Percentiles rank a stretch among this genome's conserved stretches.
Conservation (phyloP, 2,888 invertebrate species). For the Congeria kusceri region DNA sequence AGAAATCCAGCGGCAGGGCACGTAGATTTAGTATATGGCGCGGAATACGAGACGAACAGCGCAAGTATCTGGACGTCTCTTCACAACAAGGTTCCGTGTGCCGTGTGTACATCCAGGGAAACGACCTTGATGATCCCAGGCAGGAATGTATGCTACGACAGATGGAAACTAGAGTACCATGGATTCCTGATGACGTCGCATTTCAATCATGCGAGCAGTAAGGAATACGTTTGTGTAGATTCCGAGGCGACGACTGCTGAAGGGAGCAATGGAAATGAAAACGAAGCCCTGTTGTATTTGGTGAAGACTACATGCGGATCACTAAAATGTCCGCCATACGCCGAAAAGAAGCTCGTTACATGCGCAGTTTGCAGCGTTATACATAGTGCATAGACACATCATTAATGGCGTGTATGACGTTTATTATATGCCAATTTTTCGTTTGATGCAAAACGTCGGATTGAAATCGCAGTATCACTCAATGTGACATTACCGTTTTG, state of each 20-base stretch:
- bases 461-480: too few species aligned
- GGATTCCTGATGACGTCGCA: not conserved
- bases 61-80: not conserved
- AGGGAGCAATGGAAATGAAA: not conserved
- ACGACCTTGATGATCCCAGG: not conserved
- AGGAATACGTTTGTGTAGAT: slow-evolving; percentile 1
- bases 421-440: too few species aligned
- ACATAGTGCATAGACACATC: too few species aligned
- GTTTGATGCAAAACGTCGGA: too few species aligned
- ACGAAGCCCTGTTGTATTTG: not conserved
- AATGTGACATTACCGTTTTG: too few species aligned
- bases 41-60: not conserved
- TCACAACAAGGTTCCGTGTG: slow-evolving; percentile 4
- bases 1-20: not conserved
- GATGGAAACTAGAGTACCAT: not conserved
- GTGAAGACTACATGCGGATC: not conserved
- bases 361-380: not conserved
- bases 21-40: not conserved
- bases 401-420: too few species aligned
- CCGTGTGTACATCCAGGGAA: not conserved
- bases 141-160: not conserved
- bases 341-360: not conserved
- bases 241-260: not conserved
- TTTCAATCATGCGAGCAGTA: not conserved
- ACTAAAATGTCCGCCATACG: slow-evolving; percentile 1